These are phyloP conservation scores for Capreolus pygargus DNA, from an alignment of 2,113 vertebrate species.

Conservation along the genomic window DNA sequence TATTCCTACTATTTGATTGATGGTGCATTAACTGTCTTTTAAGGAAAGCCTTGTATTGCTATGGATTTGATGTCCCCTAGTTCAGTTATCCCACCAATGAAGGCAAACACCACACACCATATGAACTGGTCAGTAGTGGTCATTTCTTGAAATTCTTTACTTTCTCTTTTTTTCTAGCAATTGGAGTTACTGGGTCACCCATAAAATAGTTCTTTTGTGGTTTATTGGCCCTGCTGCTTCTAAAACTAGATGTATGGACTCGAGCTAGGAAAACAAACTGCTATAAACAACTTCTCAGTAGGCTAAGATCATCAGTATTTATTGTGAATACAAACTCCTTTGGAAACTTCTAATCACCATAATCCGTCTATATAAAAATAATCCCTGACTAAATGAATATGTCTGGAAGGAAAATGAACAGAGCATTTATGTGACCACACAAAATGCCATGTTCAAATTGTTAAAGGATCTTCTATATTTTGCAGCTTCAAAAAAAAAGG, in stretches of 20 bases:
- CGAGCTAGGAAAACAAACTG: slow-evolving; percentile 69
- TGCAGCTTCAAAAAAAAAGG: not conserved
- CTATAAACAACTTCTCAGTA: slow-evolving; percentile 69
- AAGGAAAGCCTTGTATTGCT: slow-evolving; percentile 74
- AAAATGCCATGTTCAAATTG: slow-evolving; percentile 46
- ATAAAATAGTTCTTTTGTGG: slow-evolving; percentile 74
- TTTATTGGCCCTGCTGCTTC: slow-evolving; percentile 72
- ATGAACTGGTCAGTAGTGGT: slow-evolving; percentile 70
- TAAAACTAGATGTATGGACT: slow-evolving; percentile 72
- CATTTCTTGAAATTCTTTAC: slow-evolving; percentile 78
- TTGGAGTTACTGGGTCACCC: slow-evolving; percentile 53
- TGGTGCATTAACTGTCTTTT: slow-evolving; percentile 78
- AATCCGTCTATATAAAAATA: slow-evolving; percentile 63
- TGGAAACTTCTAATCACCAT: slow-evolving; percentile 72
- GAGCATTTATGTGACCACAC: slow-evolving; percentile 24
- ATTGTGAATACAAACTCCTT: slow-evolving; percentile 64
- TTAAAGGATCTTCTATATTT: not conserved
- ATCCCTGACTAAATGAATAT: slow-evolving; percentile 66
- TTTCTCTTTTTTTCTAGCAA: slow-evolving; percentile 70
- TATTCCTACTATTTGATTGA: slow-evolving; percentile 76
- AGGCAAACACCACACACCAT: slow-evolving; percentile 72
- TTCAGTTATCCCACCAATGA: slow-evolving; percentile 79
- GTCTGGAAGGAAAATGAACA: slow-evolving; percentile 53
- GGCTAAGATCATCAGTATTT: slow-evolving; percentile 69
- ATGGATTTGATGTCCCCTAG: slow-evolving; percentile 72